Evolutionary conservation across 2,113 vertebrate genomes (phyloP).

Genomic region (Centropus unirufus): DNA sequence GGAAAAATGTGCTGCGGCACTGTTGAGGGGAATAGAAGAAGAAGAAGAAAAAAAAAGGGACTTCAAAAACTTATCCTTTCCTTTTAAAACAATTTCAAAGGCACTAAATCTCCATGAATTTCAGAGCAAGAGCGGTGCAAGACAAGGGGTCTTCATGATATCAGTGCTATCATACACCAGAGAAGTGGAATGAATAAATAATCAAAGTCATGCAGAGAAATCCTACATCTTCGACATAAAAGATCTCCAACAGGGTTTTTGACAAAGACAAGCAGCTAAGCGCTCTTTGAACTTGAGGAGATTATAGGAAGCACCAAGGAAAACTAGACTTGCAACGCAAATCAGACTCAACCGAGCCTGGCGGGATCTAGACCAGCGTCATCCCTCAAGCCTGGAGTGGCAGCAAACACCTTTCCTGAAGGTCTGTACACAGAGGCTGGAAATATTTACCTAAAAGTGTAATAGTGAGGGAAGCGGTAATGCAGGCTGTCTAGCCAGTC

Average conservation of each 20-base stretch:
- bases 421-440: slow-evolving; percentile 14
- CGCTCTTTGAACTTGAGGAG: slow-evolving; percentile 88
- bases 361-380: slow-evolving; percentile 65
- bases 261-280: slow-evolving; percentile 95
- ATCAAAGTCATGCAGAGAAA: slow-evolving; percentile 93
- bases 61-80: slow-evolving; percentile 78
- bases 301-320: slow-evolving; percentile 84
- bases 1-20: slow-evolving; percentile 92
- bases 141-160: slow-evolving; percentile 80
- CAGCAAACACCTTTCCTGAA: slow-evolving; percentile 53
- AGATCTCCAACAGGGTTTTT: slow-evolving; percentile 90
- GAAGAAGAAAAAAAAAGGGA: slow-evolving; percentile 66
- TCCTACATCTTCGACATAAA: slow-evolving; percentile 94
- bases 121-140: slow-evolving; percentile 83
- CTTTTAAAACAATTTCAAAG: slow-evolving; percentile 81
- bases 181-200: slow-evolving; percentile 93
- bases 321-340: slow-evolving; percentile 76
- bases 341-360: slow-evolving; percentile 81
- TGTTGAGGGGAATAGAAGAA: slow-evolving; percentile 74
- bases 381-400: slow-evolving; percentile 46
- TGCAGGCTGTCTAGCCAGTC: slow-evolving; percentile 35
- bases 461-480: neutral
- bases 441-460: slow-evolving; percentile 64
- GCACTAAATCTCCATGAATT: slow-evolving; percentile 85
- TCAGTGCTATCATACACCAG: slow-evolving; percentile 86